Percentiles rank a stretch among this genome's conserved stretches.
Conservation (phyloP, 2,888 invertebrate genomes). For the Priocnemis perturbator region DNA sequence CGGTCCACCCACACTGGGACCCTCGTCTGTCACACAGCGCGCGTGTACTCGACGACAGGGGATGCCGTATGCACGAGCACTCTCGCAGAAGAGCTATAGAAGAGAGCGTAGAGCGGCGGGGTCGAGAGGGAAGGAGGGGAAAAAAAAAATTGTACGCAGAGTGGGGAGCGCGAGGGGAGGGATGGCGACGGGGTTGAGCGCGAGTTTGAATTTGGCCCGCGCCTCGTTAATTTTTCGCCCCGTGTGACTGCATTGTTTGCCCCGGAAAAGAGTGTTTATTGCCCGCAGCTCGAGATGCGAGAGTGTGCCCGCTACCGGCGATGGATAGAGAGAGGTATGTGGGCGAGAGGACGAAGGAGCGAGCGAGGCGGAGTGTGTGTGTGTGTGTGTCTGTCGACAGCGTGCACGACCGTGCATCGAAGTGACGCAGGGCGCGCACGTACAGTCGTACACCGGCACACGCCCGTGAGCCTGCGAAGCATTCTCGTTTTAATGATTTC, state of each 20-base stretch:
- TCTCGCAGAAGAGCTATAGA: neutral
- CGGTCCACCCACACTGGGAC: neutral
- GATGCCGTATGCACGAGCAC: slow-evolving; percentile 2
- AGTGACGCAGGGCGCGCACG: slow-evolving; percentile 13
- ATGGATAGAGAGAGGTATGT: slow-evolving; percentile 12
- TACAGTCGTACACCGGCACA: slow-evolving; percentile 16
- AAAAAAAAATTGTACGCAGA: no score
- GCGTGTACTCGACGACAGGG: neutral
- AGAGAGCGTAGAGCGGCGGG: neutral
- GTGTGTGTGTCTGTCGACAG: no score
- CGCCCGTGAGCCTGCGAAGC: slow-evolving; percentile 35
- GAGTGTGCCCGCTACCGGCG: slow-evolving; percentile 29
- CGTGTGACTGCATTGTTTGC: slow-evolving; percentile 62
- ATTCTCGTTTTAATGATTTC: slow-evolving; percentile 61
- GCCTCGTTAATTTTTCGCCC: slow-evolving; percentile 66
- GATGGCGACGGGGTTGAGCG: slow-evolving; percentile 28
- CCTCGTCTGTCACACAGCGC: slow-evolving; percentile 2
- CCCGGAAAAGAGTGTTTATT: slow-evolving; percentile 54
- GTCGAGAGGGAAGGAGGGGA: no score
- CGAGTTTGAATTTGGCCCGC: slow-evolving; percentile 53
- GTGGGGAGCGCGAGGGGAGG: neutral
- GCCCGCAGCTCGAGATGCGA: slow-evolving; percentile 55
- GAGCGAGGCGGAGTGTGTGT: neutral
- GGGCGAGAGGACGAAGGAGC: neutral
- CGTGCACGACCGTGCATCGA: no score